A percentile compares a stretch with the other conserved stretches of the same genome.
These are phyloP conservation scores for Caenorhabditis macrosperma DNA, from an alignment of 2,888 invertebrate species.

Conservation along the genomic window DNA sequence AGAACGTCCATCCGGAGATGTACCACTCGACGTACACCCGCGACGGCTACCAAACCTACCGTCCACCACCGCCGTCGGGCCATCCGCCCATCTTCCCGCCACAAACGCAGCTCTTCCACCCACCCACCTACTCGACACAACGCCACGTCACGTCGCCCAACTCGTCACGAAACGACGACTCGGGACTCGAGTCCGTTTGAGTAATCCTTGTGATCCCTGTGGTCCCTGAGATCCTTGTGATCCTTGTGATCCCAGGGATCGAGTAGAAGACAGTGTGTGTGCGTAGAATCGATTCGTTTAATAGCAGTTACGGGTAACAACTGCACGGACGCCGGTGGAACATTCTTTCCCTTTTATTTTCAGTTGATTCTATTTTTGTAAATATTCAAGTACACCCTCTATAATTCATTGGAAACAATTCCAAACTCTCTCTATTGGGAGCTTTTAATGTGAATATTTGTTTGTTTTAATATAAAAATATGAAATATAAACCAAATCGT, in stretches of 20 bases:
- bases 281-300: slow-evolving; percentile 47
- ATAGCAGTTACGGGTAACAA: slow-evolving; percentile 29
- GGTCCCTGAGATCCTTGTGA: too few species aligned
- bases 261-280: slow-evolving; percentile 9
- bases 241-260: slow-evolving; percentile 39
- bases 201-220: too few species aligned
- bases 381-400: background rate
- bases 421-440: too few species aligned
- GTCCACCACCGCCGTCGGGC: slow-evolving; percentile 52
- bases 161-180: slow-evolving; percentile 64
- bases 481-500: too few species aligned
- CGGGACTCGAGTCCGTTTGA: slow-evolving; percentile 70
- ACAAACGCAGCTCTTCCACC: slow-evolving; percentile 64
- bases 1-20: slow-evolving; percentile 29
- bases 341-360: slow-evolving; percentile 26
- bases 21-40: slow-evolving; percentile 56
- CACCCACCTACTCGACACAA: slow-evolving; percentile 54
- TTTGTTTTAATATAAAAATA: too few species aligned
- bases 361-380: slow-evolving; percentile 24
- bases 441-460: too few species aligned
- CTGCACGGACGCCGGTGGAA: slow-evolving; percentile 26
- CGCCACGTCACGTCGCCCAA: slow-evolving; percentile 52
- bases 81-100: slow-evolving; percentile 60
- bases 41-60: slow-evolving; percentile 63
- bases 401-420: background rate